Evolutionary conservation across 2,888 invertebrate species (phyloP).

Genomic region (Chaitophorus viminalis): DNA sequence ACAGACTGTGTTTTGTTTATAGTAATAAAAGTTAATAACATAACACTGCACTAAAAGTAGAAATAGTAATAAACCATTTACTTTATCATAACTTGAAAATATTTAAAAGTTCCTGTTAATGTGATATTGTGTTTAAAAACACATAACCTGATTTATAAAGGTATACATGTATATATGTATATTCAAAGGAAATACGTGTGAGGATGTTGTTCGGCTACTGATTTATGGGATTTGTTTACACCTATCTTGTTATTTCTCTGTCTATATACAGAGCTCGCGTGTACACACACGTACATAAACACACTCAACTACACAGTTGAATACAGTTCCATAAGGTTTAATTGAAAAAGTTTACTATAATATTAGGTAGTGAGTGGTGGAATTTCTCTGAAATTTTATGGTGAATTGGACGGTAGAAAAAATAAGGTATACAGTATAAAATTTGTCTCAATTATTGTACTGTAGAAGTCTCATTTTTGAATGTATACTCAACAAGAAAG

Average conservation of each 20-base stretch:
- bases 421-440: background rate
- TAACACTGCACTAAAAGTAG: too few relatives aligned
- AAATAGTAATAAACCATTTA: too few relatives aligned
- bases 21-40: too few relatives aligned
- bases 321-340: background rate
- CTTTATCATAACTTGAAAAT: too few relatives aligned
- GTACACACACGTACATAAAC: background rate
- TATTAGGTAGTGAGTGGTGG: background rate
- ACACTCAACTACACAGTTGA: too few relatives aligned
- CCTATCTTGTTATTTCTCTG: too few relatives aligned
- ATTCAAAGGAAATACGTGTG: background rate
- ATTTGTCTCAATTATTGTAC: background rate
- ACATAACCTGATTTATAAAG: too few relatives aligned
- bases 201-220: background rate
- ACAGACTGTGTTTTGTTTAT: too few relatives aligned
- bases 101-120: too few relatives aligned
- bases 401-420: background rate
- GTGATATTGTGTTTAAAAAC: too few relatives aligned
- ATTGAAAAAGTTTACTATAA: conserved; percentile 28
- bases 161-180: background rate
- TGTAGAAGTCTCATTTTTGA: background rate
- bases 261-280: too few relatives aligned
- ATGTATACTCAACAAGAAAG: background rate
- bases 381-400: background rate
- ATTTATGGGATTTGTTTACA: background rate